Conservation (phyloP, 2,888 invertebrate species). For the Helleia helle region DNA sequence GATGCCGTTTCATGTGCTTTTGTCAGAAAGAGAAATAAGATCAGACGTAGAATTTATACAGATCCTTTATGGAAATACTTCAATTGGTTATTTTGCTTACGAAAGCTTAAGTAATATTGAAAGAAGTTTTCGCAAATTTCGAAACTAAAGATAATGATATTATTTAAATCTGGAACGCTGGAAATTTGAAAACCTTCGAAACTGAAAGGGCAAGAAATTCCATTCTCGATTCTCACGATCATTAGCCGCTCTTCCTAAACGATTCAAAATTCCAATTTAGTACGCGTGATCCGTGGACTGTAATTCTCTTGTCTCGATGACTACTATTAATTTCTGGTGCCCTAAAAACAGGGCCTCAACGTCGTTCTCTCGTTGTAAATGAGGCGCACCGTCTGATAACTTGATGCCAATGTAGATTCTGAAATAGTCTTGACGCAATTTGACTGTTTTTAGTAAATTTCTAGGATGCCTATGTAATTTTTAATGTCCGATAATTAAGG, state of each 20-base stretch:
- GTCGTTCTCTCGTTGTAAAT: too few relatives aligned
- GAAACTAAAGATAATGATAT: too few relatives aligned
- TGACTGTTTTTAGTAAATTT: too few relatives aligned
- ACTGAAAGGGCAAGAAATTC: constrained; percentile 22
- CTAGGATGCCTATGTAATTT: too few relatives aligned
- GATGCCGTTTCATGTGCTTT: not conserved
- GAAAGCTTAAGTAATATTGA: too few relatives aligned
- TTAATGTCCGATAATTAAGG: too few relatives aligned
- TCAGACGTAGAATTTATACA: not conserved
- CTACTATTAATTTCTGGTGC: not conserved
- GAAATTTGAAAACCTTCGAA: constrained; percentile 16
- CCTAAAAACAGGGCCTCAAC: not conserved
- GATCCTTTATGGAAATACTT: not conserved
- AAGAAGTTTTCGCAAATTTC: too few relatives aligned
- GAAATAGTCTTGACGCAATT: too few relatives aligned
- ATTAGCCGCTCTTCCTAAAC: constrained; percentile 22
- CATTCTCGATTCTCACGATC: constrained; percentile 28
- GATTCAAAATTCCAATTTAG: constrained; percentile 28
- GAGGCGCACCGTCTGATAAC: too few relatives aligned
- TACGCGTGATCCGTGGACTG: constrained; percentile 24
- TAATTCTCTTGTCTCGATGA: constrained; percentile 1
- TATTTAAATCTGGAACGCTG: constrained; percentile 16
- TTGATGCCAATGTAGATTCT: too few relatives aligned
- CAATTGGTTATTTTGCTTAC: too few relatives aligned
- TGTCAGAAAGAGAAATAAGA: not conserved